Conservation (phyloP, 2,888 invertebrate genomes). For the Strigamia crassipes region DNA sequence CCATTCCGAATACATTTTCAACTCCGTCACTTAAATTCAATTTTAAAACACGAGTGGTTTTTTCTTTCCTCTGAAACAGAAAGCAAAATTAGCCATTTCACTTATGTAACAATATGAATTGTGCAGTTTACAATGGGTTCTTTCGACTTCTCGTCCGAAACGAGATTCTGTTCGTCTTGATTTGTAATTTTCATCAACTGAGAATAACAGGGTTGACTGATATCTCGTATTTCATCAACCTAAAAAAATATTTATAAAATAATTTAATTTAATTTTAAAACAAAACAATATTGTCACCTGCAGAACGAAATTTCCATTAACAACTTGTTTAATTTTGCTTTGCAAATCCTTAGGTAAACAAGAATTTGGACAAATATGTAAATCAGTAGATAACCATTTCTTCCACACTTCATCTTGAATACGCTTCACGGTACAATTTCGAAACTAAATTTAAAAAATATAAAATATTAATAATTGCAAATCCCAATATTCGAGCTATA, state of each 20-base stretch:
- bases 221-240: background rate
- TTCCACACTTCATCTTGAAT: background rate
- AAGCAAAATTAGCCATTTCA: background rate
- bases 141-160: background rate
- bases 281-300: background rate
- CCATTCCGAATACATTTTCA: constrained; percentile 25
- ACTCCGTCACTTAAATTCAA: constrained; percentile 25
- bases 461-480: background rate
- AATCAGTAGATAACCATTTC: background rate
- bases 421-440: background rate
- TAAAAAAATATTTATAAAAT: background rate
- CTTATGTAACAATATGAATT: background rate
- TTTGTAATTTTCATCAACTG: constrained; percentile 11
- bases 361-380: background rate
- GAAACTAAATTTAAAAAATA: background rate
- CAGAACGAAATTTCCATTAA: background rate
- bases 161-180: background rate
- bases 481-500: background rate
- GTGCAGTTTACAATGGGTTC: background rate
- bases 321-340: background rate
- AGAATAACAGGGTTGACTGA: constrained; percentile 12
- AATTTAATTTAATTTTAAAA: background rate
- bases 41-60: background rate
- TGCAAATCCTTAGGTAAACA: constrained; percentile 5
- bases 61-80: background rate